Evolutionary conservation across 2,113 vertebrate species (phyloP), one percentile per base, ranked within the genome.

Genomic region (Nesoenas mayeri): DNA sequence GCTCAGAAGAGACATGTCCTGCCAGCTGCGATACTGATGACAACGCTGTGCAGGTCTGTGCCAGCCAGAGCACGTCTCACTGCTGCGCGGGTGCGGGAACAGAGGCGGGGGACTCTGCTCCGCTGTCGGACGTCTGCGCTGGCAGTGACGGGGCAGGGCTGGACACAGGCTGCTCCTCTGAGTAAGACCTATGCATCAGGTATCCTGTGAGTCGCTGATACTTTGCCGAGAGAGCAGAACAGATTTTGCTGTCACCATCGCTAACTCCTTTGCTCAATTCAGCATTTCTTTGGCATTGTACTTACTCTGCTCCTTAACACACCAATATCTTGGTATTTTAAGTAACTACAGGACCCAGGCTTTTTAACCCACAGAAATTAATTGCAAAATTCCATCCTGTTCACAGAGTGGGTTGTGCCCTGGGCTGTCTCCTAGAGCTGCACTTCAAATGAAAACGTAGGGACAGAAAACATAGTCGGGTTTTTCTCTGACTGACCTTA

Each of bases 301-400:
- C 72, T 88, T 94, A 48, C 32, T 87, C 93, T 94, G 89, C 75
- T 91, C 70, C 36, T 91, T 77, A 93, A 57, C 88, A 64, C 53
- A 58, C 61, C 8, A 1, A 1, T 72, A 58, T 65, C 64, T 50
- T 26, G 31, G 36, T 65, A 28, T 75, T 88, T 72, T 60, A 74
- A 57, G 61, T 78, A 79, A 84, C 77, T 82, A 15, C 58, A 58
- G 36, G 77, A 56, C 72, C 60, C 1, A 8, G 64, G 79, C 50
- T 81, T 93, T 69, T 61, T 72, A 65, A 32, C 19, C 54, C 54
- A 65, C 10, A 56, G 74, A 73, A 91, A 60, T 58, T 9, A 85
- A 64, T 14, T 14, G 38, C 53, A 92, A 50, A 71, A 72, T 93
- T 57, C 36, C 7, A 4, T 57, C 50, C n/a, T 5, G 44, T 72